Evolutionary conservation across 2,797 vertebrate genomes (phyloP), one percentile per base, ranked within the genome.

Genomic region (Poecile montanus): DNA sequence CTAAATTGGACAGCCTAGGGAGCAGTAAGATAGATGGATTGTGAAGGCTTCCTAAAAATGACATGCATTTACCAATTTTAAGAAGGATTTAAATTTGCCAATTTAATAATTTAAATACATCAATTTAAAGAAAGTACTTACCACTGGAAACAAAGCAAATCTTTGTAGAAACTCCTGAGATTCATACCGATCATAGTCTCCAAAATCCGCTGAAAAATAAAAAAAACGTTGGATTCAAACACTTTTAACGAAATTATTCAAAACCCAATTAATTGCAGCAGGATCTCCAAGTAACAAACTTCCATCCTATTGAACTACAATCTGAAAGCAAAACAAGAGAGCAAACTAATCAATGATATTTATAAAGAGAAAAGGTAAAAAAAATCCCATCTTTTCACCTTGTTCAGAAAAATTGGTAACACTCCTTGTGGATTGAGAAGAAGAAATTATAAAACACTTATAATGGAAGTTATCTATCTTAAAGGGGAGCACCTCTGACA

Each of bases 141-240:
- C 99, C 97, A 99, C 99, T 68, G 99, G 99, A 95, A 99, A 99
- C 84, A 99, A 98, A 93, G 98, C 99, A 97, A 99, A 99, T 97
- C 99, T 99, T 97, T 99, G 98, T 48, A 99, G 98, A 96, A 99
- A 99, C 77, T 99, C 99, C 95, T 99, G 99, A 67, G 99, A 99
- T 96, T 99, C 99, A 98, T 99, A 99, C 53, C 98, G 98, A 97
- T 98, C 99, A 88, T 99, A 99, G 97, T 99, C 99, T 95, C 99
- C 99, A 97, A 99, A 99, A 97, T 99, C 99, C 97, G 99, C 99
- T 99, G 95, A 89, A 91, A 96, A 90, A 91, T 5, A 18, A 84
- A 82, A 93, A 85, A 80, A 2, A 22, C 19, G 7, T 92, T 94
- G 71, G 23, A 96, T 88, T 92, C 75, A 95, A 82, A 85, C 56